A percentile compares a stretch with the other conserved stretches of the same genome.
phyloP scores from a whole-genome alignment of 2,113 vertebrate genomes.

The Xyliphius kryptos region DNA sequence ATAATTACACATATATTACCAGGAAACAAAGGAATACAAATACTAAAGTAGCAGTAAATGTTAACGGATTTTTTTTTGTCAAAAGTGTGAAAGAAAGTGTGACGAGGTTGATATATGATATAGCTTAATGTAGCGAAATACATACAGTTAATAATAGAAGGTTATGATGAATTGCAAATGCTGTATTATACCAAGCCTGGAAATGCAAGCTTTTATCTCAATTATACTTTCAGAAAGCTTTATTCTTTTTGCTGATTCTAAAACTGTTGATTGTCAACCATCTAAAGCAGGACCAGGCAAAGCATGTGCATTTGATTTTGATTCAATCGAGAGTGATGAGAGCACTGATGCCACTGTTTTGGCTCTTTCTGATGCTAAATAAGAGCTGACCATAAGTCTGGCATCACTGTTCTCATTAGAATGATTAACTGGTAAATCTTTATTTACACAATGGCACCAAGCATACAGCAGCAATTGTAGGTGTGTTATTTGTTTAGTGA shows the following conservation, averaged over 20 bases:
- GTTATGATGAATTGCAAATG: not conserved
- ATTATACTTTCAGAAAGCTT: not conserved
- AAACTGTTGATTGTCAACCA: not conserved
- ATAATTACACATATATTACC: not conserved
- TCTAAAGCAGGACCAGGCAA: not conserved
- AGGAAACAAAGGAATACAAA: conserved; percentile 6
- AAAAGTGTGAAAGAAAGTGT: not conserved
- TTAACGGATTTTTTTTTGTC: not conserved
- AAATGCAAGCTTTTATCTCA: not conserved
- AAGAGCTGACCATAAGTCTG: not conserved
- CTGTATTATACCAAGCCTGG: not conserved
- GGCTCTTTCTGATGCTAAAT: not conserved
- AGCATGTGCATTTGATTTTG: no score
- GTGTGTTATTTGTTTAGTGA: not conserved
- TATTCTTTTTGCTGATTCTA: not conserved
- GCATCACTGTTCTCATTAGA: not conserved
- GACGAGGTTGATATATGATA: not conserved
- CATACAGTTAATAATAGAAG: not conserved
- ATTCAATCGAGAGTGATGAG: no score
- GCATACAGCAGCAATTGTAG: not conserved
- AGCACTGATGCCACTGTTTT: not conserved
- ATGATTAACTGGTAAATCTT: not conserved
- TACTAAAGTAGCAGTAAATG: not conserved
- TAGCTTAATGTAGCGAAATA: not conserved
- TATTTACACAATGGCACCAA: not conserved